phyloP scores from a whole-genome alignment of 2,113 vertebrate species.

The Eubucco bourcierii region DNA sequence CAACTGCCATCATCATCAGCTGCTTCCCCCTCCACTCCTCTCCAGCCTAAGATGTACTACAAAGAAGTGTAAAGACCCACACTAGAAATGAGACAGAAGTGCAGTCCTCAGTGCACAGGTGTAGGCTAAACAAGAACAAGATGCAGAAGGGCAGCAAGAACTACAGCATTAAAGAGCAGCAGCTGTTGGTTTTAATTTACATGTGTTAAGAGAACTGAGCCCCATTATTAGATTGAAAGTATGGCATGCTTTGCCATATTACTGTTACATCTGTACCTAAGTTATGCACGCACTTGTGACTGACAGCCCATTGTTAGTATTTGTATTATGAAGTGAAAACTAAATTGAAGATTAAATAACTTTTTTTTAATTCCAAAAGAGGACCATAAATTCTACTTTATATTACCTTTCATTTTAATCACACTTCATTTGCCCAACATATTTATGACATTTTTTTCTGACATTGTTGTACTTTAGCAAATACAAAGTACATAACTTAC shows the following conservation, averaged over 20 bases:
- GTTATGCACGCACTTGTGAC: background rate
- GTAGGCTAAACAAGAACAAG: background rate
- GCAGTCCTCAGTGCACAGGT: background rate
- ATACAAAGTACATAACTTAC: background rate
- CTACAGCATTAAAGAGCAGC: background rate
- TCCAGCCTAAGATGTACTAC: background rate
- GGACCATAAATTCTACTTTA: background rate
- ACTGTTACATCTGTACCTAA: background rate
- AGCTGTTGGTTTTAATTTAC: constrained; percentile 1
- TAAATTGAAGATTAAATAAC: background rate
- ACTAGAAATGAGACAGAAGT: background rate
- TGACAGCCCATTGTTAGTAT: fast-evolving
- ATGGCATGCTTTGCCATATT: background rate
- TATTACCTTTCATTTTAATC: background rate
- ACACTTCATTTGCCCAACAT: background rate
- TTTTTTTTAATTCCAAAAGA: background rate
- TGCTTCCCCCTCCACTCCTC: background rate
- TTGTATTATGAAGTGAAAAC: background rate
- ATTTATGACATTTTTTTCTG: background rate
- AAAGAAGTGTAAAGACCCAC: background rate
- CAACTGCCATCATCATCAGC: background rate
- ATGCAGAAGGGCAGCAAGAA: background rate
- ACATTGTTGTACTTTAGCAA: background rate
- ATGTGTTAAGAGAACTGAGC: background rate
- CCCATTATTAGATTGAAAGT: background rate